A percentile compares a stretch with the other conserved stretches of the same genome.
Conservation (phyloP, 2,888 invertebrate species). For the Tillus elongatus region DNA sequence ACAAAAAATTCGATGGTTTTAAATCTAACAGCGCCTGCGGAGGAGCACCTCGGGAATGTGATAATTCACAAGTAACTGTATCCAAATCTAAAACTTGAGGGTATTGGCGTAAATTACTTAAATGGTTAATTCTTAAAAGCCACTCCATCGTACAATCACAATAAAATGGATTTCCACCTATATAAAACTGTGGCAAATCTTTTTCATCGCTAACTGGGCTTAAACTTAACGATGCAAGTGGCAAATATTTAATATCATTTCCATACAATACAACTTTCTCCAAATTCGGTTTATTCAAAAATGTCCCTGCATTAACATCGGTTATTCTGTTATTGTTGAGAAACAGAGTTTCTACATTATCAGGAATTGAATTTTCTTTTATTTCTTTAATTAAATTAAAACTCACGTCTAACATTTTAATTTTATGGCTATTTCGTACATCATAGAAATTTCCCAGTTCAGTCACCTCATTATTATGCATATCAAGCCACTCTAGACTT, state of each 20-base stretch:
- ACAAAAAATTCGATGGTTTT: conserved; percentile 68
- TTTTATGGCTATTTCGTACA: conserved; percentile 53
- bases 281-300: conserved; percentile 58
- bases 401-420: conserved; percentile 70
- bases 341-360: conserved; percentile 61
- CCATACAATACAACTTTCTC: conserved; percentile 69
- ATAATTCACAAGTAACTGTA: conserved; percentile 65
- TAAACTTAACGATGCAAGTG: conserved; percentile 61
- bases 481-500: conserved; percentile 70
- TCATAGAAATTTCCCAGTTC: conserved; percentile 67
- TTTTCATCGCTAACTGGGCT: conserved; percentile 55
- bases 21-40: conserved; percentile 58
- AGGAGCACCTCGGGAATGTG: conserved; percentile 54
- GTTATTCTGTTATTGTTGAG: conserved; percentile 67
- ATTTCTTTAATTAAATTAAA: conserved; percentile 61
- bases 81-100: conserved; percentile 74
- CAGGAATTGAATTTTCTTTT: conserved; percentile 60
- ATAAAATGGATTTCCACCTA: conserved; percentile 73
- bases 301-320: conserved; percentile 61
- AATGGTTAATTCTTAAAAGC: conserved; percentile 69
- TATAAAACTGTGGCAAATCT: conserved; percentile 68
- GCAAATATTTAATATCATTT: conserved; percentile 63
- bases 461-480: conserved; percentile 70
- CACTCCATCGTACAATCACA: conserved; percentile 86
- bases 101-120: conserved; percentile 62